Base-by-base conservation (phyloP, 2,888 invertebrate species). In the Timema podura region DNA sequence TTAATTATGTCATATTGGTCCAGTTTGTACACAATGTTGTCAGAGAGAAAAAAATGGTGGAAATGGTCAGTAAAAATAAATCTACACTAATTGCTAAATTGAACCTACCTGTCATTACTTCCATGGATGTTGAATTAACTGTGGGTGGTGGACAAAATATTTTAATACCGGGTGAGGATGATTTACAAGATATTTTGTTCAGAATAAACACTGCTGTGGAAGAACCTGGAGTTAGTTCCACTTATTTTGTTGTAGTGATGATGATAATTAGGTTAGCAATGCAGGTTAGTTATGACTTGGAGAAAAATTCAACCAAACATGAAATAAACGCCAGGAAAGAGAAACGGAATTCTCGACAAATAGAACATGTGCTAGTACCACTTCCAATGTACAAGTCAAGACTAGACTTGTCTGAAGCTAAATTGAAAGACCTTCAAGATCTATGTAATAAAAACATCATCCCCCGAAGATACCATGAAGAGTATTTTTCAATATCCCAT, bases 91-190 rank as follows among this genome's bases (percentile, higher is more conserved):
- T 57, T 57, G 57, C 57, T 57, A 16, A 57, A 57, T 11, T 57
- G 16, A 57, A n/a, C 57, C 57, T 57, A 57, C 57, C 6, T n/a
- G n/a, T n/a, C n/a, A n/a, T n/a, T n/a, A n/a, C n/a, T n/a, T n/a
- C n/a, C n/a, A n/a, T n/a, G n/a, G 57, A 15, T 57, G 16, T 57
- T 57, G 57, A 57, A 15, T 57, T 11, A 8, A 57, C 7, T 57
- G n/a, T 57, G 57, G 57, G n/a, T n/a, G n/a, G n/a, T 57, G 57
- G 57, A 57, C 57, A 57, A 57, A 57, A 57, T 57, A 16, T 57
- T n/a, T n/a, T n/a, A n/a, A n/a, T n/a, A 16, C 57, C 57, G n/a
- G 15, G 16, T 15, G 7, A 15, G 57, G 16, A 59, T 59, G 59
- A 16, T 59, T 11, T 59, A 16, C 16, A 59, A 15, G n/a, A n/a